Conservation (phyloP, 2,113 vertebrate species). For the Gadus macrocephalus region DNA sequence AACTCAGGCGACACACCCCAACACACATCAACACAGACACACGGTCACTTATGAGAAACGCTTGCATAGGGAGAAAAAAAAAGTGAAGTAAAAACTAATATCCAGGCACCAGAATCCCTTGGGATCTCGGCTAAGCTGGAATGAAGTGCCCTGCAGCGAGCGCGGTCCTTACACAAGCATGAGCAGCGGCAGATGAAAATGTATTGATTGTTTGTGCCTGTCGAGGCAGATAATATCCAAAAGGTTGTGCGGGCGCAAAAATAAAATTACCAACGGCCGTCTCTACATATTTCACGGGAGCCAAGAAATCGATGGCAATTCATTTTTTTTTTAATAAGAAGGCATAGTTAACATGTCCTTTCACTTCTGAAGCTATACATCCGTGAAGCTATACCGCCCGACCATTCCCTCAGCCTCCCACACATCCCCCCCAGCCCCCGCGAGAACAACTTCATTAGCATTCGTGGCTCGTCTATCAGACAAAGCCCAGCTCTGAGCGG, state of each 20-base stretch:
- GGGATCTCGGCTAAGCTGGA: conserved; percentile 18
- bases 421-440: conserved; percentile 5
- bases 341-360: conserved; percentile 48
- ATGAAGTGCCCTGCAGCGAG: conserved; percentile 27
- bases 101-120: conserved; percentile 21
- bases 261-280: conserved; percentile 49
- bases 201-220: conserved; percentile 47
- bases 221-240: conserved; percentile 48
- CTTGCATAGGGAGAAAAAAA: conserved; percentile 20
- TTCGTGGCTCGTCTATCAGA: conserved; percentile 7
- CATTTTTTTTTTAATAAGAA: conserved; percentile 27
- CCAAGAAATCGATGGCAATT: conserved; percentile 61
- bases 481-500: too few relatives aligned
- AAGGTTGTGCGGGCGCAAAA: conserved; percentile 21
- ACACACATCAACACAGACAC: not conserved
- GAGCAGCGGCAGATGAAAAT: conserved; percentile 46
- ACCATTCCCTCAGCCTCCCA: too few relatives aligned
- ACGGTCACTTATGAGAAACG: conserved; percentile 1
- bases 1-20: not conserved
- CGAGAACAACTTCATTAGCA: conserved; percentile 27
- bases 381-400: not conserved
- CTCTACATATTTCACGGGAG: conserved; percentile 54
- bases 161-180: conserved; percentile 25
- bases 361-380: conserved; percentile 33
- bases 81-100: conserved; percentile 23